Conservation (phyloP, 2,888 invertebrate species). For the Erpobdella octoculata region DNA sequence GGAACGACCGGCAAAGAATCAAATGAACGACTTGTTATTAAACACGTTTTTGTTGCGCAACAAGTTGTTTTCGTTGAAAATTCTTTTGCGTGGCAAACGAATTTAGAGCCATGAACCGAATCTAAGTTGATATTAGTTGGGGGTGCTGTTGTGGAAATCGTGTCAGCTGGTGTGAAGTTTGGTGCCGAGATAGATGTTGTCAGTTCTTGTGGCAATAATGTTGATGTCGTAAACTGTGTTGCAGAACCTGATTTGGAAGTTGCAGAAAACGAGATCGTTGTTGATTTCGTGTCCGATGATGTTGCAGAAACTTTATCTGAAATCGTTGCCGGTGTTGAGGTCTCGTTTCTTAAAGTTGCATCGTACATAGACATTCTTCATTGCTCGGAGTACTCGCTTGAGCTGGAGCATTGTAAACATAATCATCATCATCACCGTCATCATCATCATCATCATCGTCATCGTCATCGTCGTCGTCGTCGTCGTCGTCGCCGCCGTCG, state of each 20-base stretch:
- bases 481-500: background rate
- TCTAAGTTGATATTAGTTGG: background rate
- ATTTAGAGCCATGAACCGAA: too few relatives aligned
- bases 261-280: background rate
- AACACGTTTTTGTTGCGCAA: too few relatives aligned
- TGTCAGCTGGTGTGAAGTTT: background rate
- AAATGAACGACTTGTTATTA: background rate
- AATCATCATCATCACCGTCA: conserved; percentile 8
- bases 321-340: background rate
- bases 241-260: background rate
- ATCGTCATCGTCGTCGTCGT: conserved; percentile 9
- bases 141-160: background rate
- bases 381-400: too few relatives aligned
- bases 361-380: too few relatives aligned
- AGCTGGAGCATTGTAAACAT: too few relatives aligned
- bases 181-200: background rate
- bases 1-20: background rate
- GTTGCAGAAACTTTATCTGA: background rate
- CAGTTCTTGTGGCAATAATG: too few relatives aligned
- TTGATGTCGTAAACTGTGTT: background rate
- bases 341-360: background rate
- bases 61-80: too few relatives aligned
- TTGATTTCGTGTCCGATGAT: background rate
- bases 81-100: too few relatives aligned
- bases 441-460: conserved; percentile 13